Evolutionary conservation across 1,140 invertebrate species (phyloP).

Genomic region (Orius laevigatus): DNA sequence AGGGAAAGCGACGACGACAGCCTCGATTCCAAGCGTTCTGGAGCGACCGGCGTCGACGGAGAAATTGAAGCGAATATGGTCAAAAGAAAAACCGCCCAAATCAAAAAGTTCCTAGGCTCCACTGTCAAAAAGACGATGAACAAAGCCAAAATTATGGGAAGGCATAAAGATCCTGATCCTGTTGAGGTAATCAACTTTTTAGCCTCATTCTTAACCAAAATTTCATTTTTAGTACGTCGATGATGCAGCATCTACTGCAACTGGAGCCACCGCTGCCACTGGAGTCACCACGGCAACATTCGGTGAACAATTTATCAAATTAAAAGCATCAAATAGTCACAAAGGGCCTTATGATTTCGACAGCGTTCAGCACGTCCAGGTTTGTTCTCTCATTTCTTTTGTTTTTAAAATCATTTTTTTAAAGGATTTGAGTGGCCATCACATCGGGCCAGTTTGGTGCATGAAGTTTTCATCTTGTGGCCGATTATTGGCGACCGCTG

Average conservation of each 20-base stretch:
- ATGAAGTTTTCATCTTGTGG: conserved; percentile 97
- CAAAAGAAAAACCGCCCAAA: conserved; percentile 40
- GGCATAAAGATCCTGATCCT: conserved; percentile 75
- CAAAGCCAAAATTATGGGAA: conserved; percentile 64
- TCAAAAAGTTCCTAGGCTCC: conserved; percentile 72
- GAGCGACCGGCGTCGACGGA: conserved; percentile 31
- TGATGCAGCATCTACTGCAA: conserved; percentile 2
- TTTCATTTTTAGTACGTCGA: conserved; percentile 3
- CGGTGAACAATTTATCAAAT: conserved; percentile 72
- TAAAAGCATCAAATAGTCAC: conserved; percentile 85
- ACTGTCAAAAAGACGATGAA: conserved; percentile 77
- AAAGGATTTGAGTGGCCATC: conserved; percentile 62
- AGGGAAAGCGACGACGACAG: conserved; percentile 74
- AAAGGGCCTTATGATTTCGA: conserved; percentile 94
- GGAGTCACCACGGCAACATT: conserved; percentile 22
- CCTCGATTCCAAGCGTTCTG: conserved; percentile 54
- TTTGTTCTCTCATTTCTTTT: conserved; percentile 23
- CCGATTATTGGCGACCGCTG: conserved; percentile 80
- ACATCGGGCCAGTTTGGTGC: conserved; percentile 89
- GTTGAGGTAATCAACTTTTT: conserved; percentile 43
- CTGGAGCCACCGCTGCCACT: conserved; percentile 1
- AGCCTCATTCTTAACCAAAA: background rate
- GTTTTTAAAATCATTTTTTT: conserved; percentile 6
- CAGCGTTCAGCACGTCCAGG: conserved; percentile 51
- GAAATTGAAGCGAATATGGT: conserved; percentile 29